phyloP scores from a whole-genome alignment of 2,113 vertebrate genomes.

The Hiodon tergisus region DNA sequence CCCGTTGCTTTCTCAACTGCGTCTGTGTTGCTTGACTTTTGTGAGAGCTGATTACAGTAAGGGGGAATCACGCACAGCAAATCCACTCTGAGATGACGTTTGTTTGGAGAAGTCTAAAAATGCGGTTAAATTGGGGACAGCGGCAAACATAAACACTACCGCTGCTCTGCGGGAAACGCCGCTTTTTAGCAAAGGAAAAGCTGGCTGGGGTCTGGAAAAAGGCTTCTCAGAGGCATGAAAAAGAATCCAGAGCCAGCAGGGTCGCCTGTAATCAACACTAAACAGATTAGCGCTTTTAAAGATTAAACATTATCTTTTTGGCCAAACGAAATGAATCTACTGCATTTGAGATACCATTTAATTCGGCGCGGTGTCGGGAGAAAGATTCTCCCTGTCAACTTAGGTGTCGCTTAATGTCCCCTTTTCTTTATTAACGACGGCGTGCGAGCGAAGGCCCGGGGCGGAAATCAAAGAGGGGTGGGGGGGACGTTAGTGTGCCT shows the following conservation, averaged over 20 bases:
- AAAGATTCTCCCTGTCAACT: no score
- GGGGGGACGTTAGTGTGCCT: no score
- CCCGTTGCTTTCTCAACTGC: no score
- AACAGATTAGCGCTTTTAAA: constrained; percentile 50
- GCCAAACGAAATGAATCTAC: constrained; percentile 31
- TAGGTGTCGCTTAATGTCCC: no score
- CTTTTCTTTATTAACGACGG: no score
- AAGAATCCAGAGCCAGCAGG: constrained; percentile 50
- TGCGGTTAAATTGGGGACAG: background rate
- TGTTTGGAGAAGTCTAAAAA: background rate
- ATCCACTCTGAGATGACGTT: no score
- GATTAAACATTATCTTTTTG: constrained; percentile 50
- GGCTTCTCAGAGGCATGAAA: constrained; percentile 40
- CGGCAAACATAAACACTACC: background rate
- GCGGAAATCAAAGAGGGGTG: background rate
- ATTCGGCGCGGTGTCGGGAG: constrained; percentile 1
- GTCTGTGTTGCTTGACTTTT: no score
- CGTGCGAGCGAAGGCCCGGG: background rate
- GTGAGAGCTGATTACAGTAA: no score
- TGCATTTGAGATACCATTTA: constrained; percentile 23
- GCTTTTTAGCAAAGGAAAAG: background rate
- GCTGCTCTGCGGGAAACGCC: no score
- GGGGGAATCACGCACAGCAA: no score
- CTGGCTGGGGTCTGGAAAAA: constrained; percentile 5
- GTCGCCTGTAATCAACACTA: constrained; percentile 46